phyloP scores from a whole-genome alignment of 2,888 invertebrate species.

The Ferdinandea cuprea region DNA sequence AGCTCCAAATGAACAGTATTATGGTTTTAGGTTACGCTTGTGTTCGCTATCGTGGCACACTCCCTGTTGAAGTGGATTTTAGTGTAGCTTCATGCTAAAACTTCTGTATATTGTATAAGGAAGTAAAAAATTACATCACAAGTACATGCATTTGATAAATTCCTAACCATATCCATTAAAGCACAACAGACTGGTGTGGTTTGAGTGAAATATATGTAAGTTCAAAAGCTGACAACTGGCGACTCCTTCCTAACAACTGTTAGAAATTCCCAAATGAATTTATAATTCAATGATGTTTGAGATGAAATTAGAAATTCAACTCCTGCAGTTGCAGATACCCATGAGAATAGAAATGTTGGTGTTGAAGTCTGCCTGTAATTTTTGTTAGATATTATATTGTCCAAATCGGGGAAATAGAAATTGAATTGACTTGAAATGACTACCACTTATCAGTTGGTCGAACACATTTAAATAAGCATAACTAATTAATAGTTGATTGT shows the following conservation, averaged over 20 bases:
- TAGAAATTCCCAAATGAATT: constrained; percentile 41
- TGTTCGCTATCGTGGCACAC: constrained; percentile 4
- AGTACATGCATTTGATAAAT: constrained; percentile 6
- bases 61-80: constrained; percentile 1
- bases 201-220: not conserved
- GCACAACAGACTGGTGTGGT: not conserved
- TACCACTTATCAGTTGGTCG: too few species aligned
- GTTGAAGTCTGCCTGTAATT: not conserved
- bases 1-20: constrained; percentile 7
- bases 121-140: constrained; percentile 26
- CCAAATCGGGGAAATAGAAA: too few species aligned
- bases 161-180: constrained; percentile 11
- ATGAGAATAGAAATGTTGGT: not conserved
- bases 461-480: too few species aligned
- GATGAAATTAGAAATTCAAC: constrained; percentile 18
- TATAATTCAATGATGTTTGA: constrained; percentile 30
- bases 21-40: constrained; percentile 10
- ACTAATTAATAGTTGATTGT: too few species aligned
- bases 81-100: not conserved
- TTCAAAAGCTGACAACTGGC: not conserved
- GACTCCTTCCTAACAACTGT: not conserved
- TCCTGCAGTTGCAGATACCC: not conserved
- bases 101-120: constrained; percentile 15
- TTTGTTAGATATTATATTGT: not conserved
- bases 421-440: too few species aligned